Percentiles rank a stretch among this genome's conserved stretches.
Evolutionary conservation across 2,113 vertebrate species (phyloP).

Genomic region (Athene cunicularia): DNA sequence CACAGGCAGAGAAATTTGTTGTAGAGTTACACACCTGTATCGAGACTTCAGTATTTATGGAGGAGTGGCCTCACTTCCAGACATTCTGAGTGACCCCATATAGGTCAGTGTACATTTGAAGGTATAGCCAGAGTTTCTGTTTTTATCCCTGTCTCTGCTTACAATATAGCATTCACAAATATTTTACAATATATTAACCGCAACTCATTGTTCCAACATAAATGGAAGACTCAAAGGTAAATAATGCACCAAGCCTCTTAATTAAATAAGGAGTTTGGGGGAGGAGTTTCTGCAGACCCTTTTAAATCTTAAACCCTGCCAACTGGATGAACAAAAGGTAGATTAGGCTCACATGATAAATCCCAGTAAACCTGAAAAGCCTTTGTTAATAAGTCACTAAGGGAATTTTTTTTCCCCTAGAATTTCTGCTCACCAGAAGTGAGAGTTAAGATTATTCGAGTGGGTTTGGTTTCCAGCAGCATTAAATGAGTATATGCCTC

Average conservation of each 20-base stretch:
- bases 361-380: slow-evolving; percentile 64
- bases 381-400: slow-evolving; percentile 68
- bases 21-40: neutral
- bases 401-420: neutral
- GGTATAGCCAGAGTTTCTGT: neutral
- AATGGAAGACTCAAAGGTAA: slow-evolving; percentile 39
- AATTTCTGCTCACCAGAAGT: slow-evolving; percentile 42
- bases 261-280: slow-evolving; percentile 50
- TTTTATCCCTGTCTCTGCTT: neutral
- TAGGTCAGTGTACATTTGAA: neutral
- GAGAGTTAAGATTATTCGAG: slow-evolving; percentile 40
- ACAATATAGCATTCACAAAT: neutral
- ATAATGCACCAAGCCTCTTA: slow-evolving; percentile 55
- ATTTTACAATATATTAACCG: neutral
- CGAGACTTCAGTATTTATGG: neutral
- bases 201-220: slow-evolving; percentile 6
- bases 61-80: neutral
- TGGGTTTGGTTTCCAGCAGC: slow-evolving; percentile 16
- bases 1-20: neutral
- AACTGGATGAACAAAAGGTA: slow-evolving; percentile 69
- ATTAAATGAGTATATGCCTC: slow-evolving; percentile 35
- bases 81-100: neutral
- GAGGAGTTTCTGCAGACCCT: slow-evolving; percentile 46
- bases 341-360: slow-evolving; percentile 70
- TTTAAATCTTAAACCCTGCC: slow-evolving; percentile 63